Conservation (phyloP, 2,797 vertebrate species). For the Mustela erminea region DNA sequence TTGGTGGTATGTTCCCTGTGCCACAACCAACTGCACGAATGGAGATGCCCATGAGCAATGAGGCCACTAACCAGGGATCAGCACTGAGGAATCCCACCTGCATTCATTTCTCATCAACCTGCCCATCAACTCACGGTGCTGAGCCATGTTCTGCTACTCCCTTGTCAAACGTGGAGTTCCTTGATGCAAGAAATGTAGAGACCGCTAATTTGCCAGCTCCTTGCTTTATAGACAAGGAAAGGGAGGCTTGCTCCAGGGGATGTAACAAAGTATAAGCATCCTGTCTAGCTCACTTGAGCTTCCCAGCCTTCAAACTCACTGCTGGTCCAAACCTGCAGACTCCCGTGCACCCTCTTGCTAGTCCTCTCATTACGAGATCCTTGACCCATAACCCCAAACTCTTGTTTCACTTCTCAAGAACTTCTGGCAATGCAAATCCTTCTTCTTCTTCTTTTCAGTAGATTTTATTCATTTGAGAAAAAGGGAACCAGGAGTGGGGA, state of each 20-base stretch:
- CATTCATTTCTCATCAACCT: background rate
- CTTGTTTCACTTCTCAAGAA: background rate
- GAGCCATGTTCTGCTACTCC: background rate
- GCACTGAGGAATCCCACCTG: background rate
- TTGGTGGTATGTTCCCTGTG: background rate
- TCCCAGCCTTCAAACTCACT: background rate
- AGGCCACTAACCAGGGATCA: background rate
- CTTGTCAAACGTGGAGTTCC: constrained; percentile 6
- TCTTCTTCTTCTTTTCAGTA: no score
- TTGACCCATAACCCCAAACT: background rate
- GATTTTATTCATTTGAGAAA: no score
- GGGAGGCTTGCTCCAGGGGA: background rate
- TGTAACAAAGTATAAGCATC: background rate
- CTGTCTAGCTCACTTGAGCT: background rate
- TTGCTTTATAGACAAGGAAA: background rate
- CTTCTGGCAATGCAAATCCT: background rate
- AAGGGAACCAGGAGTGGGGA: no score
- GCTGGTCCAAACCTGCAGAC: background rate
- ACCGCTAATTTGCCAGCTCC: background rate
- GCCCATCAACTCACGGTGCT: background rate
- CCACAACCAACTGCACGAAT: background rate
- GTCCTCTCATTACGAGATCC: background rate
- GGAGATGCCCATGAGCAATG: background rate
- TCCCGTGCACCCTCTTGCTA: background rate
- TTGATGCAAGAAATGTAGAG: background rate